Evolutionary conservation across 2,888 invertebrate species (phyloP), one percentile per base, ranked within the genome.

Genomic region (Bursaphelenchus okinawaensis): DNA sequence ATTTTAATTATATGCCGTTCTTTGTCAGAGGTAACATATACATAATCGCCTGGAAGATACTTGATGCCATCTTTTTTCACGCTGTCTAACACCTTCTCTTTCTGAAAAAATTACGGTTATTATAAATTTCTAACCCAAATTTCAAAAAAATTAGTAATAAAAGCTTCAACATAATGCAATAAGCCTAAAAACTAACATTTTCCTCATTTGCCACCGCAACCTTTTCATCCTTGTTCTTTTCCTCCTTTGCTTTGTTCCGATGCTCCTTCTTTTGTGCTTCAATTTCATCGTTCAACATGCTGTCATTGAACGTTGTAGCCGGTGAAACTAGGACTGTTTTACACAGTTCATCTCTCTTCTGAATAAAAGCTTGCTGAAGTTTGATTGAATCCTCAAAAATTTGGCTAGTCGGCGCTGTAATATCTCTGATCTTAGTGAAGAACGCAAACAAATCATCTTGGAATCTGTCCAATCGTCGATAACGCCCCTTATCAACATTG

Each of bases 371-470:
- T 12, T 89, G 88, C 84, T 96, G 95, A 59, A 98, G 86, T 79
- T 94, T 93, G 28, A 93, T 88, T 0, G 94, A 90, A 84, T 98
- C 96, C 82, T 95, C 93, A 85, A 94, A 40, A 67, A 66, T 7
- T 62, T 58, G 50, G 29, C 29, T 23, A 1, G 54, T 3, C 26
- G 63, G 62, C 9, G 24, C 24, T 2, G 62, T 68, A 8, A 93
- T 86, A 67, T 89, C 89, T 2, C 96, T 88, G 0, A 93, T 93
- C 67, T 86, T 85, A 78, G 94, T 93, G 82, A 96, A 88, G 69
- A 95, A 91, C 31, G 90, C 88, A 83, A 98, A 96, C 82, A 96
- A 89, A 82, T 98, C 96, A 78, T 93, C 93, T 86, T 96, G 96
- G 85, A 96, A 96, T 63, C 89, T 88, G 83, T 98, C 96, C 69